Evolutionary conservation across 2,888 invertebrate genomes (phyloP), one percentile per base, ranked within the genome.

Genomic region (Harmothoe impar): DNA sequence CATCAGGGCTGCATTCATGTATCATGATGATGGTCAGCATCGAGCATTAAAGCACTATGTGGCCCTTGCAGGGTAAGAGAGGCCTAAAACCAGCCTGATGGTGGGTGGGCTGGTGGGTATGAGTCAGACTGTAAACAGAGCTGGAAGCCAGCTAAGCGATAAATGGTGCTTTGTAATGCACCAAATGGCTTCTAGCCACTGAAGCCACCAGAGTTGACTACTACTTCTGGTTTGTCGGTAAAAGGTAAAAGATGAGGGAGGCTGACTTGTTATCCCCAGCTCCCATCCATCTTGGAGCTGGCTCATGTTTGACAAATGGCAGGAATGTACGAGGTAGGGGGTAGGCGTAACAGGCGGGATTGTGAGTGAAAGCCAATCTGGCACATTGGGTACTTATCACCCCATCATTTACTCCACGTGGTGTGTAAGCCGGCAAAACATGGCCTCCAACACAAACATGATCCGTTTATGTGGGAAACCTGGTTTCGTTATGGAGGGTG

Each of bases 141-240:
- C n/a, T 29, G 72, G 72, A 72, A 72, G 72, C 72, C 72, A 72
- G 72, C 29, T 29, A 25, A 15, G 29, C 72, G 29, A 72, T 12
- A 72, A 72, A 72, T 25, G 72, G 31, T 7, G 72, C 72, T 72
- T 12, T 72, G 72, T 72, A 72, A 72, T 72, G 72, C 31, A 25
- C 72, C 72, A 25, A 72, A 72, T 72, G 72, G 72, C 72, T 72
- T 72, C 72, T 25, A 72, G 29, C 72, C 72, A 62, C 62, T 15
- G 31, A 62, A 62, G 1, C 62, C 62, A 29, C 72, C 29, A 25
- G 25, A 12, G 29, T 72, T 7, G 72, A 3, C 15, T 29, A 72
- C 29, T 72, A 72, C 72, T 72, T 29, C 29, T 25, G 72, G 62
- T 25, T 25, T 5, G 29, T n/a, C 7, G 72, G 25, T 72, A 72